Evolutionary conservation across 2,113 vertebrate genomes (phyloP).

Genomic region (Pachyramphus minor): DNA sequence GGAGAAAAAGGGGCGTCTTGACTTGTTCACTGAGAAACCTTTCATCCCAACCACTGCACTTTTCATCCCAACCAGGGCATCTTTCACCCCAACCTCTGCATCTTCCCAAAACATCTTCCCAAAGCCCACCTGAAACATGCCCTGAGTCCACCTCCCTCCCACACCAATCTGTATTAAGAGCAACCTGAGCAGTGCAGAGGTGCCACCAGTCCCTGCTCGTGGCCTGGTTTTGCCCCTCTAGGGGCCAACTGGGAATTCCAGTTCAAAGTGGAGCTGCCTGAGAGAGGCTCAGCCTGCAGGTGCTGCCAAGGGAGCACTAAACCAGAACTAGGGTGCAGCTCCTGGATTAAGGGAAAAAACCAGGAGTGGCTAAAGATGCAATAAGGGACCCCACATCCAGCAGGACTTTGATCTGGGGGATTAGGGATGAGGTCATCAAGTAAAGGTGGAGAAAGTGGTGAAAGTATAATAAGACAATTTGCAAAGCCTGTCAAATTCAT

Average conservation of each 20-base stretch:
- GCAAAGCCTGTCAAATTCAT: not conserved
- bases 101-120: not conserved
- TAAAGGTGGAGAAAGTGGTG: not conserved
- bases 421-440: not conserved
- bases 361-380: not conserved
- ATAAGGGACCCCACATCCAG: rapidly evolving
- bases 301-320: not conserved
- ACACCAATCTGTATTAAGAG: rapidly evolving
- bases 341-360: not conserved
- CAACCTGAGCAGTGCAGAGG: not conserved
- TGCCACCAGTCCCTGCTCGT: not conserved
- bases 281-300: not conserved
- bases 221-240: too few species aligned
- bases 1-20: not conserved
- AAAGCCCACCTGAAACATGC: rapidly evolving
- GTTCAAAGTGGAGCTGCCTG: not conserved
- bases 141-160: not conserved
- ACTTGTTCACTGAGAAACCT: not conserved
- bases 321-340: not conserved
- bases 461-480: not conserved
- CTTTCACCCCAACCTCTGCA: not conserved
- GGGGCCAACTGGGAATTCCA: not conserved
- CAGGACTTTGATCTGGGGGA: not conserved
- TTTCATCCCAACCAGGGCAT: not conserved
- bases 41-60: not conserved